Evolutionary conservation across 1,140 invertebrate genomes (phyloP).

Genomic region (Teleogryllus occipitalis): DNA sequence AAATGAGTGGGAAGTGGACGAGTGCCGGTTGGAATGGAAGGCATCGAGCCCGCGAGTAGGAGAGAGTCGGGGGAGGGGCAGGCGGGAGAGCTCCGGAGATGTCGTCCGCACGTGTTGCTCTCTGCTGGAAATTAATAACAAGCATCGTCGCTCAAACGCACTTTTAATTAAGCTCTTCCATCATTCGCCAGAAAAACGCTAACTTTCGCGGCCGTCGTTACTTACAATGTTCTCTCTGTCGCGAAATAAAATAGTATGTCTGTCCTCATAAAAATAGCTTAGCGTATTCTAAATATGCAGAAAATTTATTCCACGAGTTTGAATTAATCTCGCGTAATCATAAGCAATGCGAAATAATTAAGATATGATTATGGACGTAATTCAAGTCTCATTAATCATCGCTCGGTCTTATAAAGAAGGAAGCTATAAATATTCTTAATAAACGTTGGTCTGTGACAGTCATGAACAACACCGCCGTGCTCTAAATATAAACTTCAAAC

Average conservation of each 20-base stretch:
- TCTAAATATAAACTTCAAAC: too few relatives aligned
- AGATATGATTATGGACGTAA: not conserved
- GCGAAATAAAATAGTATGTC: too few relatives aligned
- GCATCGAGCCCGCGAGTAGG: too few relatives aligned
- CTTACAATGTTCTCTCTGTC: too few relatives aligned
- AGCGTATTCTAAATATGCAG: too few relatives aligned
- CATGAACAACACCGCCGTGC: too few relatives aligned
- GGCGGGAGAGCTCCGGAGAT: not conserved
- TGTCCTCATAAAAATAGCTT: too few relatives aligned
- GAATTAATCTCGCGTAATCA: not conserved
- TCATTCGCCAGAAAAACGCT: not conserved
- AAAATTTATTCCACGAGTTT: too few relatives aligned
- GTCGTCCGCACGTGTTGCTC: not conserved
- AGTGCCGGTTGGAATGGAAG: too few relatives aligned
- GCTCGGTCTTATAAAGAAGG: not conserved
- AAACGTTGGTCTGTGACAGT: not conserved
- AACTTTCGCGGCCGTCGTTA: too few relatives aligned
- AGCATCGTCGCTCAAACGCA: not conserved
- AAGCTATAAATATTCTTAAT: not conserved
- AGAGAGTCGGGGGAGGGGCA: too few relatives aligned
- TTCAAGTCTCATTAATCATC: not conserved
- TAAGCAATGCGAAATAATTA: not conserved
- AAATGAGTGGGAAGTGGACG: too few relatives aligned
- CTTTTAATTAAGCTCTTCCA: not conserved
- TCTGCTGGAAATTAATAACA: not conserved